These are phyloP conservation scores for Sus scrofa DNA, from an alignment of 2,113 vertebrate genomes.

Conservation along the genomic window T2T-Sscrofa CM000830.6:46649001-46649500, in stretches of 20 bases:
- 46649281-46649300: neutral
- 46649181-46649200: neutral
- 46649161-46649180: constrained; percentile 22
- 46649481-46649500: constrained; percentile 3
- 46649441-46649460: neutral
- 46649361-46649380: neutral
- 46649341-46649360: neutral
- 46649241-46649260: neutral
- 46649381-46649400: constrained; percentile 28
- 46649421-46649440: neutral
- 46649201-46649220: neutral
- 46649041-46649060: neutral
- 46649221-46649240: neutral
- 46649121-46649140: neutral
- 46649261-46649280: too few species aligned
- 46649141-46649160: neutral
- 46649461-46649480: neutral
- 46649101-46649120: neutral
- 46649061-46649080: neutral
- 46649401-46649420: neutral
- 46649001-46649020: neutral
- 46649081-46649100: neutral
- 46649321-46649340: neutral
- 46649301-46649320: constrained; percentile 30
- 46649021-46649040: neutral